phyloP scores from a whole-genome alignment of 2,888 invertebrate species.

The Tethea ocularis region DNA sequence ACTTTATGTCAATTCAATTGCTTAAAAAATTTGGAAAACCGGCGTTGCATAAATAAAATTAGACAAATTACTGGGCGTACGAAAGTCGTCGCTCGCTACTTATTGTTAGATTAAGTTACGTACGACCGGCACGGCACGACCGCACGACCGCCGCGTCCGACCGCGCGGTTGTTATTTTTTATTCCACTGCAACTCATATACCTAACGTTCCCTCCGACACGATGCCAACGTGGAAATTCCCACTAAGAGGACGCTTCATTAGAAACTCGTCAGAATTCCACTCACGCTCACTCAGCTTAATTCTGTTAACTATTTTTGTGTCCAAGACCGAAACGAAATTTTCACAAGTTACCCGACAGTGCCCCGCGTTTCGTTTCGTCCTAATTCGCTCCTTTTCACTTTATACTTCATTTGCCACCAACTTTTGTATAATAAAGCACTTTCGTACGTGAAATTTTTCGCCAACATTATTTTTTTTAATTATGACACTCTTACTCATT shows the following conservation, averaged over 20 bases:
- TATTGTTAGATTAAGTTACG: slow-evolving; percentile 31
- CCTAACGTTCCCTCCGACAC: not conserved
- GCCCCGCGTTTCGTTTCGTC: slow-evolving; percentile 30
- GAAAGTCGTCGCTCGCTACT: slow-evolving; percentile 18
- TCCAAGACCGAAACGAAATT: slow-evolving; percentile 57
- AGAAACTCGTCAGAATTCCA: slow-evolving; percentile 56
- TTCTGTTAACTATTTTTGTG: slow-evolving; percentile 75
- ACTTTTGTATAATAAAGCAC: slow-evolving; percentile 32
- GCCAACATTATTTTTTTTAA: slow-evolving; percentile 22
- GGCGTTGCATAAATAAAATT: not conserved
- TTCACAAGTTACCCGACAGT: slow-evolving; percentile 43
- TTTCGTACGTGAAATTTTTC: slow-evolving; percentile 17
- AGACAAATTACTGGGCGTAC: not conserved
- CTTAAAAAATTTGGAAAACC: slow-evolving; percentile 2
- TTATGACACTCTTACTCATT: slow-evolving; percentile 15
- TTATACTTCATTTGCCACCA: slow-evolving; percentile 40
- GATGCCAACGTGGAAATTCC: slow-evolving; percentile 5
- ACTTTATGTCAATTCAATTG: too few species aligned
- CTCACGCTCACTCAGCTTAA: slow-evolving; percentile 60
- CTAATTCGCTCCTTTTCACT: slow-evolving; percentile 49
- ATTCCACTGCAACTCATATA: slow-evolving; percentile 8
- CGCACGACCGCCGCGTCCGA: not conserved
- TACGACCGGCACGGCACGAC: not conserved
- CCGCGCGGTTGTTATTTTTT: slow-evolving; percentile 10
- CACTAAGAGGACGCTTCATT: slow-evolving; percentile 53